phyloP scores from a whole-genome alignment of 1,140 invertebrate species.

The Trachelipus rathkii region DNA sequence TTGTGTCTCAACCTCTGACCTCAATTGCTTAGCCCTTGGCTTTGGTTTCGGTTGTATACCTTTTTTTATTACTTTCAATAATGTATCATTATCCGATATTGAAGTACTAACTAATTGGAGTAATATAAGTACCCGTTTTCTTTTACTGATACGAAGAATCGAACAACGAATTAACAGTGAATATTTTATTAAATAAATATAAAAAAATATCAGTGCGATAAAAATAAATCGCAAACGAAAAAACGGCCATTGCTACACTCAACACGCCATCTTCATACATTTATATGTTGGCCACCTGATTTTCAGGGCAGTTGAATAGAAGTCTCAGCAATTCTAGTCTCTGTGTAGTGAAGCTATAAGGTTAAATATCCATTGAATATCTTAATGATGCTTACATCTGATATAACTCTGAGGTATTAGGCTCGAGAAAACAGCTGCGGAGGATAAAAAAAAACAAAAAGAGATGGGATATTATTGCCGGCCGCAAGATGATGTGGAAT shows the following conservation, averaged over 20 bases:
- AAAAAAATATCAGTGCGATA: too few species aligned
- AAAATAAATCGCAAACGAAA: constrained; percentile 22
- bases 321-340: neutral
- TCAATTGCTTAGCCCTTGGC: neutral
- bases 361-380: neutral
- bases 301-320: constrained; percentile 23
- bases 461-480: constrained; percentile 34
- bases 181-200: too few species aligned
- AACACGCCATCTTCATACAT: constrained; percentile 43
- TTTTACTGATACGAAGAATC: too few species aligned
- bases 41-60: constrained; percentile 18
- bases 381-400: constrained; percentile 10
- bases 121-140: too few species aligned
- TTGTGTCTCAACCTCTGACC: constrained; percentile 23
- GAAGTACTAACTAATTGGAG: too few species aligned
- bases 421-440: constrained; percentile 30
- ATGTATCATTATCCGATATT: too few species aligned
- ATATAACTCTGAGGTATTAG: constrained; percentile 26
- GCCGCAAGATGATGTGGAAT: constrained; percentile 39
- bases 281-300: constrained; percentile 40
- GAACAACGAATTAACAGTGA: too few species aligned
- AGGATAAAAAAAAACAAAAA: constrained; percentile 11
- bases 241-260: constrained; percentile 38
- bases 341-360: neutral
- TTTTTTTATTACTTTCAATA: too few species aligned